A percentile compares a stretch with the other conserved stretches of the same genome.
phyloP scores from a whole-genome alignment of 2,113 vertebrate species.

The Poecile atricapillus region DNA sequence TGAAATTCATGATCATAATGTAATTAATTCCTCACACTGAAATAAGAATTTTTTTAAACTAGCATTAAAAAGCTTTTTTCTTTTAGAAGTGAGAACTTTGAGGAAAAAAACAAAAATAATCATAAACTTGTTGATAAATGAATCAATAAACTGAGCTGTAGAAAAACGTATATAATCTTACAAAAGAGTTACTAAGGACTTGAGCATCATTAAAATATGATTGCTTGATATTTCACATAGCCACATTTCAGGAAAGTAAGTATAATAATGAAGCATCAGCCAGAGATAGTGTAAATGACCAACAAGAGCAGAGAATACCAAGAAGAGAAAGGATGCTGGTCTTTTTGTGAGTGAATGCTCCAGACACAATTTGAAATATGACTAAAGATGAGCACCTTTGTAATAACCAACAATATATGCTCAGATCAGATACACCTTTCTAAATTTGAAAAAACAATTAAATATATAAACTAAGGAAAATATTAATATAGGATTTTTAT shows the following conservation, averaged over 20 bases:
- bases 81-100: background rate
- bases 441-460: background rate
- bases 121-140: background rate
- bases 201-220: background rate
- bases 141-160: background rate
- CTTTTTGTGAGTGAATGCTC: background rate
- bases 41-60: background rate
- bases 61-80: background rate
- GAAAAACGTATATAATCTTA: background rate
- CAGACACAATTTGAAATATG: background rate
- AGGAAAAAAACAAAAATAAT: background rate
- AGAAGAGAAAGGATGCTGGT: background rate
- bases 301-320: background rate
- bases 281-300: background rate
- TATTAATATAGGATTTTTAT: rapidly evolving
- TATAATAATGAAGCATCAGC: background rate
- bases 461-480: background rate
- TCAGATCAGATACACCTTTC: background rate
- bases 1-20: background rate
- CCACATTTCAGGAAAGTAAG: background rate
- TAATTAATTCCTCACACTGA: background rate
- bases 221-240: background rate
- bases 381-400: background rate
- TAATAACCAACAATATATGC: background rate
- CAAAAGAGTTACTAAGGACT: background rate